A percentile compares a stretch with the other conserved stretches of the same genome.
phyloP scores from a whole-genome alignment of 2,797 vertebrate species.

The Sus cebifrons region DNA sequence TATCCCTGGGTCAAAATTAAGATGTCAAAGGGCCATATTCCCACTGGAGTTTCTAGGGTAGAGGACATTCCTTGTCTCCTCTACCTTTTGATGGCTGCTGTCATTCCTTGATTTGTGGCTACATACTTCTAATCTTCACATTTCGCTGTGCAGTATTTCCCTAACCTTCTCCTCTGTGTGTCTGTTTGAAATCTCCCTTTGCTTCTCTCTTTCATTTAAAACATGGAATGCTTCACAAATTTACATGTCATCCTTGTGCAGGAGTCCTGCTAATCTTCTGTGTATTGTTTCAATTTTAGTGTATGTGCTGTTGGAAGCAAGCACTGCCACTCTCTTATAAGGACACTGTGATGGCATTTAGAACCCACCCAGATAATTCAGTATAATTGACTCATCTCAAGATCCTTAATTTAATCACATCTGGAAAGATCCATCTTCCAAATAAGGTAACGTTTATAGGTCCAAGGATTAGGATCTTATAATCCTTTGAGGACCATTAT shows the following conservation, averaged over 20 bases:
- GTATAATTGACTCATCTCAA: neutral
- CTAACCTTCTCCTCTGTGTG: neutral
- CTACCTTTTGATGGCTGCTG: neutral
- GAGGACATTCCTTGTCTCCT: neutral
- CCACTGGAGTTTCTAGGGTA: neutral
- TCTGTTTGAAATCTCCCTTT: neutral
- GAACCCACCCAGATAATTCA: neutral
- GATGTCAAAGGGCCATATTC: neutral
- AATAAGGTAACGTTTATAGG: neutral
- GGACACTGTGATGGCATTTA: neutral
- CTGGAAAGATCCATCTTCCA: neutral
- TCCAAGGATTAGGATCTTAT: neutral
- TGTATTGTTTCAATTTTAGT: neutral
- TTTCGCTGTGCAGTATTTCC: neutral
- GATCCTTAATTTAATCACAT: neutral
- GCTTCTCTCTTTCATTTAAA: neutral
- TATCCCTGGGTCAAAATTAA: neutral
- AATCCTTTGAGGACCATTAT: neutral
- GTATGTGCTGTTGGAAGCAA: neutral
- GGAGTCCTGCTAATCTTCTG: neutral
- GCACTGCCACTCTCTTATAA: neutral
- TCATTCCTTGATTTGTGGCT: neutral
- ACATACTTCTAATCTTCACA: neutral
- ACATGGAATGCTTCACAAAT: neutral
- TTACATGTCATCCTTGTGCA: neutral